Conservation (phyloP, 2,888 invertebrate species). For the Panorpa germanica region DNA sequence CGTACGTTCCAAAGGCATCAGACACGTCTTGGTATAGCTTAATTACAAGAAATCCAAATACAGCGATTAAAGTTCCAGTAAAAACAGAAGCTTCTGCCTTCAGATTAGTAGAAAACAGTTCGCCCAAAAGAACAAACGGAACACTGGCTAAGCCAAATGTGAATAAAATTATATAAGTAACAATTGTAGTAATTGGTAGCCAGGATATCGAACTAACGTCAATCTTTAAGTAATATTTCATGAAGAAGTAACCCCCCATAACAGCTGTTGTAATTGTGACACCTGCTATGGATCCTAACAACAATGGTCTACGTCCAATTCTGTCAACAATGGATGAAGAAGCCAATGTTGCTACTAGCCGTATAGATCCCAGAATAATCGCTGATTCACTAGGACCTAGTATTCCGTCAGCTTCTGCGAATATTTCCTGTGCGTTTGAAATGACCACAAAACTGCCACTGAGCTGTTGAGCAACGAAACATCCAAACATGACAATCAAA, state of each 20-base stretch:
- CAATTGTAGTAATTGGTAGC: constrained; percentile 36
- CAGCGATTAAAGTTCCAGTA: constrained; percentile 36
- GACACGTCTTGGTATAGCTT: constrained; percentile 34
- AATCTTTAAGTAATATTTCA: constrained; percentile 28
- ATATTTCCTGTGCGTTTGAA: constrained; percentile 39
- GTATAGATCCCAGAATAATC: constrained; percentile 31
- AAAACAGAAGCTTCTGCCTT: constrained; percentile 43
- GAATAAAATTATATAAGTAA: constrained; percentile 38
- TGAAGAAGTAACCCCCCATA: constrained; percentile 33
- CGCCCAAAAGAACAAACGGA: constrained; percentile 40
- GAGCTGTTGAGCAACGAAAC: constrained; percentile 41
- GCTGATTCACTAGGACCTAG: constrained; percentile 29
- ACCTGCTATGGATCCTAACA: constrained; percentile 35
- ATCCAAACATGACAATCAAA: constrained; percentile 33
- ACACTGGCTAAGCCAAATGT: constrained; percentile 41
- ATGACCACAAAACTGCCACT: constrained; percentile 38
- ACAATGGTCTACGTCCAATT: constrained; percentile 36
- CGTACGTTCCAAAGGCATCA: constrained; percentile 28
- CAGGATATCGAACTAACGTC: constrained; percentile 28
- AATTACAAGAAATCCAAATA: constrained; percentile 36
- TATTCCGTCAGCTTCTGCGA: constrained; percentile 30
- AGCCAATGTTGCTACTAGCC: constrained; percentile 31
- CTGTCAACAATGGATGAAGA: constrained; percentile 38
- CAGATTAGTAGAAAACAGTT: constrained; percentile 41
- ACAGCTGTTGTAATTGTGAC: constrained; percentile 31